Evolutionary conservation across 1,140 invertebrate genomes (phyloP).

Genomic region (Thalassaphorura encarpata): DNA sequence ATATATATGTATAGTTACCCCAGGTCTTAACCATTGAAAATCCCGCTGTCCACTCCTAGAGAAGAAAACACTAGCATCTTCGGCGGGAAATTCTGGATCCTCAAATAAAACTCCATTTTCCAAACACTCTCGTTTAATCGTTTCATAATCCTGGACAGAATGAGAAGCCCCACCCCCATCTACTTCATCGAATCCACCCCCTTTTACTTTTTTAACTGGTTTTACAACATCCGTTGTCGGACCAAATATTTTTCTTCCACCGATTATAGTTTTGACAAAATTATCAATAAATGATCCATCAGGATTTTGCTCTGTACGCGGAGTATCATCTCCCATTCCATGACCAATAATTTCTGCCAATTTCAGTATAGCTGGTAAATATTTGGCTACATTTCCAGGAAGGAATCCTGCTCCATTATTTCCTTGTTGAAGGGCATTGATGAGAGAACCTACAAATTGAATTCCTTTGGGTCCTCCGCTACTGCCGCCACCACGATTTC

Average conservation of each 20-base stretch:
- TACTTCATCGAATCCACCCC: neutral
- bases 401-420: conserved; percentile 27
- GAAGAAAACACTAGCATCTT: conserved; percentile 66
- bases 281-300: conserved; percentile 28
- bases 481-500: conserved; percentile 7
- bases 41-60: conserved; percentile 57
- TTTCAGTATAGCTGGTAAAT: conserved; percentile 25
- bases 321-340: conserved; percentile 29
- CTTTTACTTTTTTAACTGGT: neutral
- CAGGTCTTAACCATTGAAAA: conserved; percentile 72
- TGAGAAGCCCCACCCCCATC: conserved; percentile 48
- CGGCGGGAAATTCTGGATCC: conserved; percentile 72
- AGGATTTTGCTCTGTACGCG: conserved; percentile 20
- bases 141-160: conserved; percentile 56
- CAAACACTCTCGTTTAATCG: conserved; percentile 57
- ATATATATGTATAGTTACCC: too few relatives aligned
- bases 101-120: conserved; percentile 64
- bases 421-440: conserved; percentile 19
- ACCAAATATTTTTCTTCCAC: conserved; percentile 29
- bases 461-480: conserved; percentile 4
- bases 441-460: conserved; percentile 1
- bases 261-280: conserved; percentile 27
- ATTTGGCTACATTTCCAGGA: conserved; percentile 18
- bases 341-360: conserved; percentile 30
- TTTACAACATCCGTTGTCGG: conserved; percentile 10